These are phyloP conservation scores for Setophaga petechia DNA, from an alignment of 2,113 vertebrate genomes.

Conservation along the genomic window DNA sequence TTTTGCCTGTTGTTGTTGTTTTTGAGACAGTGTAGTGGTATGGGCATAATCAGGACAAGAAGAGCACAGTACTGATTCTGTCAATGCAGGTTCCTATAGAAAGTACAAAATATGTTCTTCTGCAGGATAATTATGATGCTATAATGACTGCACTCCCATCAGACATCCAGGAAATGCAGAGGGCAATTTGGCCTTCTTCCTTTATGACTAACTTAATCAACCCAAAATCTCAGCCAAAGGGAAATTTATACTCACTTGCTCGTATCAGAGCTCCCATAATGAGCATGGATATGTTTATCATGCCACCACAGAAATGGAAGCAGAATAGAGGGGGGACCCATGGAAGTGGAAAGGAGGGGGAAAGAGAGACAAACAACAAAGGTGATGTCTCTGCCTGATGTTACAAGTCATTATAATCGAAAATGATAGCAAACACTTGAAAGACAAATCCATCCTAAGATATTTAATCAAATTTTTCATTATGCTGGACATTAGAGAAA, in stretches of 20 bases:
- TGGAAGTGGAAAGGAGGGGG: background rate
- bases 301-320: background rate
- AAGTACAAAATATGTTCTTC: background rate
- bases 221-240: background rate
- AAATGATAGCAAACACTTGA: conserved; percentile 3
- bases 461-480: conserved; percentile 34
- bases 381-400: background rate
- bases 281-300: background rate
- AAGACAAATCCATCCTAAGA: conserved; percentile 1
- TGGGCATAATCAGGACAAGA: background rate
- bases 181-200: background rate
- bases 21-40: background rate
- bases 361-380: background rate
- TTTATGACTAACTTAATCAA: conserved; percentile 11
- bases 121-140: background rate
- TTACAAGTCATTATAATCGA: background rate
- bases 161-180: background rate
- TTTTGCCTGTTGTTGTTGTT: background rate
- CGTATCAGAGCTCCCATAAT: background rate
- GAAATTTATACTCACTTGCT: background rate
- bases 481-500: background rate
- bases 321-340: background rate
- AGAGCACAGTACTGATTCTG: background rate
- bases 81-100: background rate
- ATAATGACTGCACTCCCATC: background rate